Conservation (phyloP, 2,797 vertebrate genomes). For the Typhlichthys subterraneus region DNA sequence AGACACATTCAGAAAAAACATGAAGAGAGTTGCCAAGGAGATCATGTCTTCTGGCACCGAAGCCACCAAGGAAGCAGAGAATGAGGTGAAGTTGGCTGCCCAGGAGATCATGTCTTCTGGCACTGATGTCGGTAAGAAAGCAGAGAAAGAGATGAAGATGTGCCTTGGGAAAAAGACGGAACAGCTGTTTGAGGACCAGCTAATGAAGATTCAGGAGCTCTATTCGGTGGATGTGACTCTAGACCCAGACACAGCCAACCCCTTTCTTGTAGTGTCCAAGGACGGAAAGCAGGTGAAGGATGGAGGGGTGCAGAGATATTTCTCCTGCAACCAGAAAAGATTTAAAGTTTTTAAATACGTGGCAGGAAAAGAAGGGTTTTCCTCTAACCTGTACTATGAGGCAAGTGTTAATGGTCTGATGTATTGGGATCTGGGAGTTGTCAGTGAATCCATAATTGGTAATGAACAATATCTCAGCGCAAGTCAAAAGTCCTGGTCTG, state of each 20-base stretch:
- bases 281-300: conserved; percentile 27
- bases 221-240: conserved; percentile 39
- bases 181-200: conserved; percentile 15
- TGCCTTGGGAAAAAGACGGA: conserved; percentile 11
- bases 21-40: conserved; percentile 25
- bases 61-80: background rate
- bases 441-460: conserved; percentile 22
- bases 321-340: background rate
- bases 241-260: background rate
- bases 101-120: background rate
- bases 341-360: background rate
- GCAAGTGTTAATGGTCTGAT: conserved; percentile 11
- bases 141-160: background rate
- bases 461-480: fast-evolving
- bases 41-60: background rate
- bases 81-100: conserved; percentile 34
- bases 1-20: conserved; percentile 25
- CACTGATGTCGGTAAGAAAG: background rate
- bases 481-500: background rate
- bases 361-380: conserved; percentile 33
- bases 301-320: fast-evolving
- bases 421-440: conserved; percentile 33
- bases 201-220: conserved; percentile 43
- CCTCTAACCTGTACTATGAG: conserved; percentile 50
- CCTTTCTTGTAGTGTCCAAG: background rate